Percentiles rank a stretch among this genome's conserved stretches.
phyloP scores from a whole-genome alignment of 2,113 vertebrate genomes.

The Anarrhichthys ocellatus region DNA sequence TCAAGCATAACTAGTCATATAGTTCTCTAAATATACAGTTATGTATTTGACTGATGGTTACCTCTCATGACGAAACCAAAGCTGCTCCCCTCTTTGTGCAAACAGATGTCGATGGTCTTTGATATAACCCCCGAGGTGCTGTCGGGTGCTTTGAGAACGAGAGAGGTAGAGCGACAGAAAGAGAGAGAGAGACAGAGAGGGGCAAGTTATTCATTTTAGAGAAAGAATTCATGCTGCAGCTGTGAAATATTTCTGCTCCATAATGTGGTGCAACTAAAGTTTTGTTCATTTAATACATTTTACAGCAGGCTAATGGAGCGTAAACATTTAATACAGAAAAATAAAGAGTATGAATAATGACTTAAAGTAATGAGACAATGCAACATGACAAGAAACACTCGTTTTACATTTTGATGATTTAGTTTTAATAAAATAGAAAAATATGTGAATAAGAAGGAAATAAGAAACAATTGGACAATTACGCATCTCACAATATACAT shows the following conservation, averaged over 20 bases:
- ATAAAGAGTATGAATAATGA: neutral
- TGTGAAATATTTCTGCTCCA: neutral
- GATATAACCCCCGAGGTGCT: conserved; percentile 91
- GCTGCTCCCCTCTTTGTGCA: conserved; percentile 97
- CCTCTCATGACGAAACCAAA: conserved; percentile 98
- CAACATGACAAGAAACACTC: neutral
- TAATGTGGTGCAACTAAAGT: neutral
- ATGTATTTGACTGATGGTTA: conserved; percentile 56
- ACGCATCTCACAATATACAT: neutral
- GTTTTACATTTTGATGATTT: neutral
- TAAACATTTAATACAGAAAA: neutral
- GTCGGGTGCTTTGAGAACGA: conserved; percentile 86
- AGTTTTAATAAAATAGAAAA: too few relatives aligned
- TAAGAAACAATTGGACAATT: neutral
- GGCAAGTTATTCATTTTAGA: neutral
- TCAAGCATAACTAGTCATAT: neutral
- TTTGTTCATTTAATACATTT: neutral
- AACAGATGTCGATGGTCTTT: conserved; percentile 96
- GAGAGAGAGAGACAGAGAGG: neutral
- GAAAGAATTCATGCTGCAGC: neutral
- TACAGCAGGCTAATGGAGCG: neutral
- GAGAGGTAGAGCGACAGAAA: neutral
- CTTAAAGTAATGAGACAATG: neutral
- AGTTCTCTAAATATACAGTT: neutral
- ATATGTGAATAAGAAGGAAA: neutral